Conservation (phyloP, 2,797 vertebrate species). For the Lemur catta region DNA sequence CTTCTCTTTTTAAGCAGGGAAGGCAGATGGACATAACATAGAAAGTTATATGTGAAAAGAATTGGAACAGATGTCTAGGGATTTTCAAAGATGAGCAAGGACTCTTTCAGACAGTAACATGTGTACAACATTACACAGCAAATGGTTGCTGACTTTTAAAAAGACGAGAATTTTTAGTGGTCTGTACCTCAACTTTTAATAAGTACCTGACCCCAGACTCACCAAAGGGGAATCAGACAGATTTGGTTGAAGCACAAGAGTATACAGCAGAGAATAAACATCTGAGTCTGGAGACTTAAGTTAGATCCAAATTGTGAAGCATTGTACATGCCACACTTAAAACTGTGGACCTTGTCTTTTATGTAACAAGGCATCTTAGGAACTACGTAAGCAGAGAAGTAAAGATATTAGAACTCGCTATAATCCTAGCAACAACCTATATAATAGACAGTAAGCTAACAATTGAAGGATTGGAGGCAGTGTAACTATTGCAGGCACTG, state of each 20-base stretch:
- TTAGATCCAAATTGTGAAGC: not conserved
- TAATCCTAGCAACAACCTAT: not conserved
- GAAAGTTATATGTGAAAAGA: not conserved
- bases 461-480: not conserved
- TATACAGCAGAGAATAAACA: not conserved
- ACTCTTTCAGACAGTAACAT: not conserved
- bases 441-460: not conserved
- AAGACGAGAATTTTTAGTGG: not conserved
- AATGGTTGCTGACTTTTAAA: not conserved
- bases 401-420: not conserved
- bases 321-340: not conserved
- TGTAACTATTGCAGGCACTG: not conserved
- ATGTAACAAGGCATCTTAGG: not conserved
- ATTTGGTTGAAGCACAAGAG: not conserved
- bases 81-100: constrained; percentile 17
- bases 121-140: not conserved
- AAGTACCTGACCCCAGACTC: not conserved
- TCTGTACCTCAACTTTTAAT: not conserved
- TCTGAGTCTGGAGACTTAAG: not conserved
- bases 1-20: not conserved
- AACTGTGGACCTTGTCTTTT: not conserved
- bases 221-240: not conserved
- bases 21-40: not conserved
- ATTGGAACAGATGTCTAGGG: not conserved
- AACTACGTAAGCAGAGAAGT: not conserved